phyloP scores from a whole-genome alignment of 2,113 vertebrate genomes.

The Aphyosemion australe region DNA sequence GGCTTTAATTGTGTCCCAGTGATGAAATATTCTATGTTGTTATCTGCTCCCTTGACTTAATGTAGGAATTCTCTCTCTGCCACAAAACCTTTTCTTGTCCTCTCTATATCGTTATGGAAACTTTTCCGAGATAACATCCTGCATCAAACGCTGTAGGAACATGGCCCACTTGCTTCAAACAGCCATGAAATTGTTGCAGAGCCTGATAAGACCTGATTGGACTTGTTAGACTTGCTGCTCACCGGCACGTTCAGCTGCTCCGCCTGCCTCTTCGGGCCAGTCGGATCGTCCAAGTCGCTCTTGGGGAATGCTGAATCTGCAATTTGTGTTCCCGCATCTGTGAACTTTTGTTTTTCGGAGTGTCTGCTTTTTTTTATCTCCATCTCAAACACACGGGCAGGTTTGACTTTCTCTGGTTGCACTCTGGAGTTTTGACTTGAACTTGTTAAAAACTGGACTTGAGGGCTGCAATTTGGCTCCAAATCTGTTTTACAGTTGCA shows the following conservation, averaged over 20 bases:
- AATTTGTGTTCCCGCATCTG: constrained; percentile 48
- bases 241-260: constrained; percentile 48
- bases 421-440: no score
- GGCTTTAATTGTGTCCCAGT: no score
- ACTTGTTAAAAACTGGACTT: no score
- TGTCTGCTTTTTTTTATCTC: constrained; percentile 41
- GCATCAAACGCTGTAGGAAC: constrained; percentile 62
- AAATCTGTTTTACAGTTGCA: no score
- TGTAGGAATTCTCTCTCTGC: constrained; percentile 17
- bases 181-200: constrained; percentile 78
- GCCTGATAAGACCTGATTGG: constrained; percentile 80
- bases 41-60: no score
- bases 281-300: constrained; percentile 25
- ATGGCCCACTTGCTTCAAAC: constrained; percentile 83
- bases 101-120: constrained; percentile 54
- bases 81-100: constrained; percentile 8
- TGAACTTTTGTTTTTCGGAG: constrained; percentile 29
- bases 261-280: constrained; percentile 53
- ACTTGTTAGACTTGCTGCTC: constrained; percentile 53
- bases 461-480: no score
- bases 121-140: constrained; percentile 66
- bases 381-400: constrained; percentile 9
- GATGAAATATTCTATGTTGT: no score
- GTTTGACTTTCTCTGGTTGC: not conserved
- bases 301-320: constrained; percentile 62